Evolutionary conservation across 2,888 invertebrate species (phyloP).

Genomic region (Perizoma affinitatum): DNA sequence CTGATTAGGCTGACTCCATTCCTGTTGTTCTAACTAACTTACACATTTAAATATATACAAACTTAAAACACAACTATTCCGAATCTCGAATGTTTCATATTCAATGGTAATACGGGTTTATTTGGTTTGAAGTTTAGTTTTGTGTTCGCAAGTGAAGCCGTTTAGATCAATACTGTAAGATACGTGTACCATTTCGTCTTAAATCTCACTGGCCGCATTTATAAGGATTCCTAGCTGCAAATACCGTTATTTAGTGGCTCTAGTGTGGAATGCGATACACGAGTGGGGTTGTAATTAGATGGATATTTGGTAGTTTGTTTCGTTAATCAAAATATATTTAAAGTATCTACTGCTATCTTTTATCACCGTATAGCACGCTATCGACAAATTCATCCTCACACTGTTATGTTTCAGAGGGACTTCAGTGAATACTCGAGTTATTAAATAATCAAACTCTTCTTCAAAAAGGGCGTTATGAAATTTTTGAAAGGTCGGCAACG

Average conservation of each 20-base stretch:
- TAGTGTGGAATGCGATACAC: slow-evolving; percentile 10
- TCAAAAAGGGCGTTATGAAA: too few species aligned
- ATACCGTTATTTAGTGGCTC: slow-evolving; percentile 33
- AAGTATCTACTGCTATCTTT: too few species aligned
- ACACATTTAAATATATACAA: slow-evolving; percentile 22
- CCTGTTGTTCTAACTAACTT: slow-evolving; percentile 28
- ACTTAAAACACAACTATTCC: slow-evolving; percentile 3
- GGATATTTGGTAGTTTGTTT: slow-evolving; percentile 9
- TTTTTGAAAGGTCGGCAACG: too few species aligned
- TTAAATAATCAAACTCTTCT: too few species aligned
- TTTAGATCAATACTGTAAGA: slow-evolving; percentile 47
- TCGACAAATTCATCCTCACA: too few species aligned
- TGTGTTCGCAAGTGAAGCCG: slow-evolving; percentile 15
- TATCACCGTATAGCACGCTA: too few species aligned
- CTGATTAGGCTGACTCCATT: slow-evolving; percentile 20
- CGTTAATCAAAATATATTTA: neutral
- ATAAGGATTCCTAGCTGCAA: slow-evolving; percentile 40
- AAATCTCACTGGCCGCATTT: slow-evolving; percentile 51
- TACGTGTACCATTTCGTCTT: slow-evolving; percentile 48
- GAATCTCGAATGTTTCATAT: neutral
- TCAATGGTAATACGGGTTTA: slow-evolving; percentile 7
- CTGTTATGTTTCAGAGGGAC: too few species aligned
- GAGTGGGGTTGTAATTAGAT: slow-evolving; percentile 12
- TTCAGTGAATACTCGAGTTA: too few species aligned
- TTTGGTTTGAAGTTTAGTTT: slow-evolving; percentile 13